These are phyloP conservation scores for Diarsia mendica DNA, from an alignment of 2,888 invertebrate species.

Conservation along the genomic window DNA sequence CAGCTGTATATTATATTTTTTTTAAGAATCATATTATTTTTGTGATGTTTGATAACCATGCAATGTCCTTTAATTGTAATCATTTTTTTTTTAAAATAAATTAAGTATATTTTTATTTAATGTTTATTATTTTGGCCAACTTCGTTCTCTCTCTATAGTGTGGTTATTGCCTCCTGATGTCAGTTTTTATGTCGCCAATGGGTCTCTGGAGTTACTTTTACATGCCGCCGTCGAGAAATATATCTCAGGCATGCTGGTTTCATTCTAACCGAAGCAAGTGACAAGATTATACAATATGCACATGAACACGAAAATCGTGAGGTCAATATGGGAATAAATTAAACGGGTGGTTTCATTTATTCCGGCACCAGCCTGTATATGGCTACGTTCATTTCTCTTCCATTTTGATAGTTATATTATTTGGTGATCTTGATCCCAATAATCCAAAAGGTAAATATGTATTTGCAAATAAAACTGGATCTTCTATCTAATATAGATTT, in stretches of 20 bases:
- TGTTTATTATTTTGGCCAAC: slow-evolving; percentile 39
- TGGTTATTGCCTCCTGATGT: no score
- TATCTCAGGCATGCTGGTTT: no score
- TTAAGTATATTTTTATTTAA: slow-evolving; percentile 76
- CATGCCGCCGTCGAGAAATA: no score
- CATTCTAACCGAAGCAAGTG: no score
- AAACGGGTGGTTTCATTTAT: no score
- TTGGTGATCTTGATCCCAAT: not conserved
- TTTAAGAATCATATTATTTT: slow-evolving; percentile 72
- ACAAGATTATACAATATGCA: no score
- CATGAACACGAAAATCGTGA: no score
- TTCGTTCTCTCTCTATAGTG: no score
- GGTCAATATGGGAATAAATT: no score
- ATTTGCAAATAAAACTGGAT: slow-evolving; percentile 6
- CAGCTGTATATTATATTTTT: slow-evolving; percentile 67
- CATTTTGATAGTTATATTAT: not conserved
- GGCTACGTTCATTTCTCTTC: not conserved
- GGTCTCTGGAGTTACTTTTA: no score
- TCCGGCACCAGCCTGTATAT: not conserved
- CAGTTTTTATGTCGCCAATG: no score
- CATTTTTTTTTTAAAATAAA: slow-evolving; percentile 79
- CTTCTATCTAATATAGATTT: slow-evolving; percentile 18
- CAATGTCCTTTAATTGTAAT: slow-evolving; percentile 79
- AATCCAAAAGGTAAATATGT: not conserved
- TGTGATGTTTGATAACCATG: slow-evolving; percentile 82